Evolutionary conservation across 1,140 invertebrate species (phyloP), one percentile per base, ranked within the genome.

Genomic region (Drosophila simulans): DNA sequence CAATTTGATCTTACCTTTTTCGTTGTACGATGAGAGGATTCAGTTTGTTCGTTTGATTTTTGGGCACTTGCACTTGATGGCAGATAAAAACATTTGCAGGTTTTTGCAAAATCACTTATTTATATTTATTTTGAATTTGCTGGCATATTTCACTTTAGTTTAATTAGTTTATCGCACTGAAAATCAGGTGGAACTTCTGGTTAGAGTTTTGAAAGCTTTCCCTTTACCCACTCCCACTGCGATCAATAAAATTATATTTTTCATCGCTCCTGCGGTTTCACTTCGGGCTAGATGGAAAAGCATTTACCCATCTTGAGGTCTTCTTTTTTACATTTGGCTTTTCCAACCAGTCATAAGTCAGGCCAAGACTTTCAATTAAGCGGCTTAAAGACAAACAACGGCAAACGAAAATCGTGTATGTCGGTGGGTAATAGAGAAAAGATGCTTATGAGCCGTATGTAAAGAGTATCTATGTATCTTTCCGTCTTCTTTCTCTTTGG

Each of bases 311-410:
- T 62, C 42, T 55, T 55, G 15, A 35, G 34, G 37, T 62, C 63
- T 69, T 55, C 46, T 35, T 31, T 31, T 56, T 57, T 42, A 64
- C 37, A n/a, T 74, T 69, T 48, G 55, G 69, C 63, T 76, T 76
- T 64, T 80, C 64, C 45, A 65, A 53, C 46, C 42, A 88, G 83
- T 88, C 83, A 88, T 88, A 88, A 89, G 83, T 88, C 84, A 88
- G 83, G 84, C 83, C 76, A 78, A 89, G 83, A 88, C 76, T 83
- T 88, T 88, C 83, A 88, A 88, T 88, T 89, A 88, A 83, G 83
- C 83, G 70, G 84, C 84, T 89, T 77, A 83, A 78, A 71, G 82
- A 81, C 66, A 65, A 45, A 85, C 66, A 64, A 42, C 58, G 62
- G 57, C 56, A 45, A 75, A 52, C 51, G 66, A 46, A 69, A 46